Percentiles rank a stretch among this genome's conserved stretches.
phyloP scores from a whole-genome alignment of 2,113 vertebrate genomes.

The Lontra canadensis region DNA sequence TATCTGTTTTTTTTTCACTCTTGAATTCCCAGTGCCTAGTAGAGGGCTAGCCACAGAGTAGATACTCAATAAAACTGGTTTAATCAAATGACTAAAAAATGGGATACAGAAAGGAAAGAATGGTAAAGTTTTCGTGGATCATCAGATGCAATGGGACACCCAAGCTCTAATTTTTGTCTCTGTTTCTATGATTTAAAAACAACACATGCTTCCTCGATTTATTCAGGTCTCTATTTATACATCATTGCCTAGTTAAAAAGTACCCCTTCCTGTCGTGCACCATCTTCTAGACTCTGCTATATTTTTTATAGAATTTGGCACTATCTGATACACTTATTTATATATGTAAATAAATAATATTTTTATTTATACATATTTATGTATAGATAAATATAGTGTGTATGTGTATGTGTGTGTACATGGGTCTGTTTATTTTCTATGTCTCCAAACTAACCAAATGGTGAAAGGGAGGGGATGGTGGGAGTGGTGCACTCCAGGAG shows the following conservation, averaged over 20 bases:
- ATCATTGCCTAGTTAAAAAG: background rate
- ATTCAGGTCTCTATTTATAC: background rate
- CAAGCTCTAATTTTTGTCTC: background rate
- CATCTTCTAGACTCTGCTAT: background rate
- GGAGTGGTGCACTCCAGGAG: background rate
- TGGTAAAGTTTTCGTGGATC: background rate
- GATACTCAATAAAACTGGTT: background rate
- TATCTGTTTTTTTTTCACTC: background rate
- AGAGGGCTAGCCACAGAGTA: background rate
- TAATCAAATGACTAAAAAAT: background rate
- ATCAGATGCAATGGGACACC: fast-evolving
- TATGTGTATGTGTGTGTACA: background rate
- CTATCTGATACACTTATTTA: background rate
- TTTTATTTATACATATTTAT: background rate
- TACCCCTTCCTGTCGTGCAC: background rate
- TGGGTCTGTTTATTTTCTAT: background rate
- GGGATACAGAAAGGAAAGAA: background rate
- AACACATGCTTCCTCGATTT: background rate
- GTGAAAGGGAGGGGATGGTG: too few relatives aligned
- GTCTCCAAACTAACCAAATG: background rate
- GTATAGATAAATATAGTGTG: background rate
- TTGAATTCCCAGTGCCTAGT: background rate
- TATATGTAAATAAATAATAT: background rate
- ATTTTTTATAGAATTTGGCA: background rate
- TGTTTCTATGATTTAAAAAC: background rate